Evolutionary conservation across 2,888 invertebrate genomes (phyloP).

Genomic region (Trissoscelio sp.): DNA sequence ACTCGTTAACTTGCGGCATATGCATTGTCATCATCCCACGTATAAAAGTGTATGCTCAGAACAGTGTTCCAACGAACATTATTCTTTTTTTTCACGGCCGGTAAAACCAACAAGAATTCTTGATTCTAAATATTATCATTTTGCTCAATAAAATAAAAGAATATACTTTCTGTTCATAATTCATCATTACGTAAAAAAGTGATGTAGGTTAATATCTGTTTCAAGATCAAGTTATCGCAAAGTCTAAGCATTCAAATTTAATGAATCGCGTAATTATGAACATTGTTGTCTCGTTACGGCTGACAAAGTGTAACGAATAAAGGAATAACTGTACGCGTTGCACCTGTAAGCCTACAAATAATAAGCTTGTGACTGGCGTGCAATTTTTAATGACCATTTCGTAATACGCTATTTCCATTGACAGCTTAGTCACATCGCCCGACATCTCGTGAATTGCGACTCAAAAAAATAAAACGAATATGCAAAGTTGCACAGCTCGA

Average conservation of each 20-base stretch:
- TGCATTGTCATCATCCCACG: slow-evolving; percentile 65
- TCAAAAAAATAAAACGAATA: slow-evolving; percentile 15
- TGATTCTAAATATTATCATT: too few species aligned
- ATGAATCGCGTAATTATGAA: slow-evolving; percentile 42
- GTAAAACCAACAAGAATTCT: not conserved
- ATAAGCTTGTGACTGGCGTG: slow-evolving; percentile 1
- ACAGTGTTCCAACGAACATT: not conserved
- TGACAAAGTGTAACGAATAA: slow-evolving; percentile 33
- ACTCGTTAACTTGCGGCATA: slow-evolving; percentile 52
- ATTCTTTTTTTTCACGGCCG: not conserved
- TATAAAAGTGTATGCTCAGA: slow-evolving; percentile 18
- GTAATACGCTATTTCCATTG: slow-evolving; percentile 21
- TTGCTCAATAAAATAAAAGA: too few species aligned
- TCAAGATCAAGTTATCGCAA: slow-evolving; percentile 31
- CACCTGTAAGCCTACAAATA: slow-evolving; percentile 23
- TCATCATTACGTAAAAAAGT: too few species aligned
- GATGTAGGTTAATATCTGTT: slow-evolving; percentile 42
- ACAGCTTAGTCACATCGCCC: slow-evolving; percentile 33
- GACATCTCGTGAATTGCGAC: slow-evolving; percentile 21
- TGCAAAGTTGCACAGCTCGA: not conserved
- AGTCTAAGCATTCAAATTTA: slow-evolving; percentile 29
- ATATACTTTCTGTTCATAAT: too few species aligned
- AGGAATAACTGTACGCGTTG: slow-evolving; percentile 20
- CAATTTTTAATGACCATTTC: slow-evolving; percentile 37
- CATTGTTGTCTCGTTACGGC: slow-evolving; percentile 32